Evolutionary conservation across 2,888 invertebrate genomes (phyloP).

Genomic region (Lamproptera curius): DNA sequence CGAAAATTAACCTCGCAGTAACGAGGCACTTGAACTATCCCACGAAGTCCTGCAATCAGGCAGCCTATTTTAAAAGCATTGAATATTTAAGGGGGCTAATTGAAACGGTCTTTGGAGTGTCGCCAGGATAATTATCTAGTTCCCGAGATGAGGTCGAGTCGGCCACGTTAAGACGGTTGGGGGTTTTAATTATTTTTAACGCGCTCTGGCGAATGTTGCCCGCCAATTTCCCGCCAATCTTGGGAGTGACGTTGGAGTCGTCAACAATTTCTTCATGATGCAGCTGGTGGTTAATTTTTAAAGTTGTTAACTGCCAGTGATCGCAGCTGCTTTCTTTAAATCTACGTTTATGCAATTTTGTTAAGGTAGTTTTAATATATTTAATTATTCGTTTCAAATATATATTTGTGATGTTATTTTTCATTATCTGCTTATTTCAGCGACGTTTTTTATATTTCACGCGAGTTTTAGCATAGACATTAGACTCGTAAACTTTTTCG

Average conservation of each 20-base stretch:
- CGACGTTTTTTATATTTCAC: too few species aligned
- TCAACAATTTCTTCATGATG: constrained; percentile 4
- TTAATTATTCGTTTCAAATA: too few species aligned
- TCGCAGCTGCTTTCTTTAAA: too few species aligned
- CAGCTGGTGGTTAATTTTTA: too few species aligned
- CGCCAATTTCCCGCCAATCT: constrained; percentile 29
- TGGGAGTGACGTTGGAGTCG: constrained; percentile 5
- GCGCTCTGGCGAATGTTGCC: constrained; percentile 32
- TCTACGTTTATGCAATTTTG: too few species aligned
- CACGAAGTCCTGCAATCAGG: constrained; percentile 54
- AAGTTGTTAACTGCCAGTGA: too few species aligned
- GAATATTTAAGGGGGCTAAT: constrained; percentile 78
- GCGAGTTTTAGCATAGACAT: too few species aligned
- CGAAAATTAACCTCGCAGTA: constrained; percentile 71
- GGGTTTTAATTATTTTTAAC: constrained; percentile 48
- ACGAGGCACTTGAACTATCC: constrained; percentile 71
- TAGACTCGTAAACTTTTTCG: too few species aligned
- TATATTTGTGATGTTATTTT: too few species aligned
- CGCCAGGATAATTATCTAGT: constrained; percentile 77
- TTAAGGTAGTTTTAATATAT: too few species aligned
- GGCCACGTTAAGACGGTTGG: constrained; percentile 62
- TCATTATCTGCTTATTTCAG: too few species aligned
- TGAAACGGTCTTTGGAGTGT: constrained; percentile 77
- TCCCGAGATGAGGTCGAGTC: constrained; percentile 75
- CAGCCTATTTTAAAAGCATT: constrained; percentile 77